Evolutionary conservation across 2,888 invertebrate species (phyloP).

Genomic region (Sipha maydis): DNA sequence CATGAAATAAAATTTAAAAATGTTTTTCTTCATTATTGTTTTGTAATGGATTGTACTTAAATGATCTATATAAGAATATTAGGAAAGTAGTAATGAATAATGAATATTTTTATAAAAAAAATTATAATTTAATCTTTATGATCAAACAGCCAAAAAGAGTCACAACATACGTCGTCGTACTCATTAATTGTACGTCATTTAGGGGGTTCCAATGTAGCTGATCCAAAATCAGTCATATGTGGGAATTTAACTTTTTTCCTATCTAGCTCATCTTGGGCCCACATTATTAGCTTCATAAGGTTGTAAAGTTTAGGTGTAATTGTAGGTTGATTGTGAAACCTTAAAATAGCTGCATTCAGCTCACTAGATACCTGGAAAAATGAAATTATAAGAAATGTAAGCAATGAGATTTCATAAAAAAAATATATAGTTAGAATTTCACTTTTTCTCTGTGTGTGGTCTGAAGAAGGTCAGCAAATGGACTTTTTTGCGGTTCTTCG

Average conservation of each 20-base stretch:
- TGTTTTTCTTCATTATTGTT: conserved; percentile 3
- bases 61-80: conserved; percentile 33
- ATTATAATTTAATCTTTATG: conserved; percentile 54
- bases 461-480: conserved; percentile 93
- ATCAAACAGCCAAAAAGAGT: conserved; percentile 59
- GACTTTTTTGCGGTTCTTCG: conserved; percentile 93
- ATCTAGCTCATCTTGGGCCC: conserved; percentile 96
- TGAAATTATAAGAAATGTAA: background rate
- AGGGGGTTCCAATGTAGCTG: conserved; percentile 75
- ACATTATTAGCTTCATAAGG: conserved; percentile 89
- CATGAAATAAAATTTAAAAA: background rate
- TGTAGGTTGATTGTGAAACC: conserved; percentile 90
- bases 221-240: conserved; percentile 91
- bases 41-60: background rate
- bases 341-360: conserved; percentile 95
- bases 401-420: background rate
- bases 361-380: conserved; percentile 87
- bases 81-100: conserved; percentile 47
- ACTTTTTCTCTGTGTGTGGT: conserved; percentile 95
- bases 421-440: conserved; percentile 38
- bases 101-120: conserved; percentile 15
- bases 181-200: conserved; percentile 62
- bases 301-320: conserved; percentile 92
- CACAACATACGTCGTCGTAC: conserved; percentile 56
- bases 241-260: conserved; percentile 95